phyloP scores from a whole-genome alignment of 2,113 vertebrate genomes.

The Alaudala cheleensis region DNA sequence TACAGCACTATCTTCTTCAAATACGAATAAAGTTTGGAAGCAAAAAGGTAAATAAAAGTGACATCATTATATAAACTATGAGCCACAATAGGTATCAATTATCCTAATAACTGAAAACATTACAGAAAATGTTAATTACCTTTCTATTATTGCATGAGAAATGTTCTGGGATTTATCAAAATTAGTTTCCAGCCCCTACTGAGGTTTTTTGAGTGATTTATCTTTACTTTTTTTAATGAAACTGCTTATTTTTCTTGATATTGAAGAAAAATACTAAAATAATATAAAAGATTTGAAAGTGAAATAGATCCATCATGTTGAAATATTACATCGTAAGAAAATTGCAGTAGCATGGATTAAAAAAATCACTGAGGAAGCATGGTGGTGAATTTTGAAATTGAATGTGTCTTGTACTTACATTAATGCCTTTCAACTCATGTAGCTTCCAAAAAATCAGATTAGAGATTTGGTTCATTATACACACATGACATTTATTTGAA shows the following conservation, averaged over 20 bases:
- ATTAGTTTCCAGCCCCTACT: neutral
- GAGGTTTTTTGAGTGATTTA: neutral
- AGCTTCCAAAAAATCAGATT: neutral
- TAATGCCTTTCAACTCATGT: neutral
- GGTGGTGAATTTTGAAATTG: neutral
- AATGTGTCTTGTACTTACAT: neutral
- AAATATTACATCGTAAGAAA: neutral
- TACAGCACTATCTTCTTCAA: conserved; percentile 9
- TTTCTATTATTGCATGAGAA: neutral
- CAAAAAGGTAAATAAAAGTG: conserved; percentile 5
- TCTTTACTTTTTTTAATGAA: neutral
- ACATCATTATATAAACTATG: neutral
- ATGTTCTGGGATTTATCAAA: neutral
- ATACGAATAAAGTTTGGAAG: neutral
- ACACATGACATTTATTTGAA: neutral
- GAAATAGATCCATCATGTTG: neutral
- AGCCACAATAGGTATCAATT: neutral
- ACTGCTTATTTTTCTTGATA: neutral
- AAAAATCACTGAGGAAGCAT: neutral
- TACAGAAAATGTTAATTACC: neutral
- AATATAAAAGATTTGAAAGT: neutral
- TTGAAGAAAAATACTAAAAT: neutral
- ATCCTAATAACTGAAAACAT: neutral
- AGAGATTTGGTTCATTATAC: neutral
- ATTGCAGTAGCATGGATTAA: neutral